Conservation (phyloP, 2,113 vertebrate species). For the Tursiops truncatus region DNA sequence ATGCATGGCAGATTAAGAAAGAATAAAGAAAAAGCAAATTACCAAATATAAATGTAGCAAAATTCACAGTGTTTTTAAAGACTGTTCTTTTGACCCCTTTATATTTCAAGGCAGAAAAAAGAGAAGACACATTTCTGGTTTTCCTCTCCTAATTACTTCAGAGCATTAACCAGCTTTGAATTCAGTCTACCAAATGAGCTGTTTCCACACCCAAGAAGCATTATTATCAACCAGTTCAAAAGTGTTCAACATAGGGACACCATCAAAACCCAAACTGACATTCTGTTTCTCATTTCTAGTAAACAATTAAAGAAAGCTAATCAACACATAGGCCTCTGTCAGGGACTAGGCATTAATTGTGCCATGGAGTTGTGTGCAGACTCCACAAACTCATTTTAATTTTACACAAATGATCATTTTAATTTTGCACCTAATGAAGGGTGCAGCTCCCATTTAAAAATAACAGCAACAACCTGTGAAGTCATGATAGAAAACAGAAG, state of each 20-base stretch:
- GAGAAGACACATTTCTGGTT: background rate
- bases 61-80: background rate
- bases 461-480: slow-evolving; percentile 11
- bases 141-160: background rate
- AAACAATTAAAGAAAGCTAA: slow-evolving; percentile 69
- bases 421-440: background rate
- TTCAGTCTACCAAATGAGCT: background rate
- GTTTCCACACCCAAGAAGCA: slow-evolving; percentile 34
- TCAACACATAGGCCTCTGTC: slow-evolving; percentile 47
- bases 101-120: background rate
- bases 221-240: slow-evolving; percentile 48
- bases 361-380: slow-evolving; percentile 60
- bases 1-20: background rate
- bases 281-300: slow-evolving; percentile 36
- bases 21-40: background rate
- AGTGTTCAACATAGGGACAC: slow-evolving; percentile 58
- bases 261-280: slow-evolving; percentile 45
- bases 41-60: background rate
- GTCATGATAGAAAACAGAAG: slow-evolving; percentile 77
- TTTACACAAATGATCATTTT: slow-evolving; percentile 70
- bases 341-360: slow-evolving; percentile 67
- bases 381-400: slow-evolving; percentile 77
- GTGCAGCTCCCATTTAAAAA: slow-evolving; percentile 66
- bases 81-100: background rate
- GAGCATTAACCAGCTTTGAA: slow-evolving; percentile 47